Base-by-base conservation (phyloP, 2,797 vertebrate genomes). In the Gymnoscopelus microlampas region DNA sequence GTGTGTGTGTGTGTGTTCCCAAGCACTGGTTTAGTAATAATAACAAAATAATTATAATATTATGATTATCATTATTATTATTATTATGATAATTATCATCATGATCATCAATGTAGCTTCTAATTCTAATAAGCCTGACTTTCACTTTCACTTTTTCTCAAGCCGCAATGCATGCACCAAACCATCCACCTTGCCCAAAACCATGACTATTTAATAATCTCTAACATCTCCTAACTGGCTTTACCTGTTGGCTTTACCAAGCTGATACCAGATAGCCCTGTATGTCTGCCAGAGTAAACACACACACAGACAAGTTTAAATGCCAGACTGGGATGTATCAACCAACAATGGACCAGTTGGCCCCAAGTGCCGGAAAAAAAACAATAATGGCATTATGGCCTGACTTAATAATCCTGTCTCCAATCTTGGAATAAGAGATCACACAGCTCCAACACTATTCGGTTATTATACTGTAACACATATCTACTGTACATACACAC, bases 181-280 rank as follows among this genome's bases (percentile, higher is more conserved):
- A 39, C 39, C 39, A 3, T 24, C 19, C 53, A 24, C 11, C 19
- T 24, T 55, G 19, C 23, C 19, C 53, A 55, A 55, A 10, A 55
- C 11, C 23, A 71, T 53, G 9, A 8, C 55, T 57, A 69, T 70
- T 10, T 60, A 63, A 71, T 81, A 66, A 9, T 50, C 5, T 5
- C 23, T 57, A 12, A 54, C 44, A 66, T 23, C n/a, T 71, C 23
- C 47, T 77, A 10, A 44, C 84, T 68, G 76, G 82, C 24, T 35
- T 24, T 56, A 87, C 85, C 74, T 60, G 82, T 80, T 76, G 24
- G 39, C 2, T 26, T n/a, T 29, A 48, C 23, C 1, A 47, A 49
- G 15, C 55, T 75, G 71, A 74, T 71, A 77, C 58, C 54, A 70
- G 35, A 83, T 71, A 59, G 68, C 61, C 62, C 24, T 2, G 7